Base-by-base conservation (phyloP, 2,888 invertebrate species). In the Zygaena filipendulae region DNA sequence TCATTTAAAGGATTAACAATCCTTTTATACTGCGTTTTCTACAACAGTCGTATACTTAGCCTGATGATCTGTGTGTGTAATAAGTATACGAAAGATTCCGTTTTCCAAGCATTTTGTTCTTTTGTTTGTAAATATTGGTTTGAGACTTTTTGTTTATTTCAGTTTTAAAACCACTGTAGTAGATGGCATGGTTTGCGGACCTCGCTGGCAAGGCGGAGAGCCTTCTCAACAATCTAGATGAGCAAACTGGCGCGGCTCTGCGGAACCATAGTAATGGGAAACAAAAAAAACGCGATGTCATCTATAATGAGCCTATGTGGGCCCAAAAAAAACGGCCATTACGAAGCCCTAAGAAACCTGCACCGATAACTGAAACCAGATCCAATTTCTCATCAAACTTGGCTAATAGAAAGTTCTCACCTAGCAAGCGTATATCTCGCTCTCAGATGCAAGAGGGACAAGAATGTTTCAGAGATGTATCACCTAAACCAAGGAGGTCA, bases 161-260 rank as follows among this genome's bases (percentile, higher is more conserved):
- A 25, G n/a, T 11, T 12, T 12, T 3, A n/a, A 3, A 25, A 9
- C 1, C 1, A 8, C 35, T 16, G 31, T 23, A 21, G n/a, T 39
- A 58, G 57, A 89, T 90, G 87, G 84, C 90, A 40, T 90, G 90
- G 90, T 82, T 91, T 32, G 77, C 85, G 35, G 88, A 85, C 35
- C 70, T 90, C 30, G 89, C 90, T 33, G 88, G 86, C 13, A 88
- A 84, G 57, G 90, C 91, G 8, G 91, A 91, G 52, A 83, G 82
- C 49, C 82, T 91, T 33, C 74, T 92, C 11, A 90, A 88, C 49
- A 87, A 86, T 49, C 61, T 91, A 12, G 91, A 91, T 47, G 84
- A 90, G 48, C 86, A 87, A 56, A 89, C 90, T 12, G 90, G 88
- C 1, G 83, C 70, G 11, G 89, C 86, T 10, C 53, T 87, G 24